Evolutionary conservation across 2,797 vertebrate genomes (phyloP).

Genomic region (Pipistrellus pipistrellus): DNA sequence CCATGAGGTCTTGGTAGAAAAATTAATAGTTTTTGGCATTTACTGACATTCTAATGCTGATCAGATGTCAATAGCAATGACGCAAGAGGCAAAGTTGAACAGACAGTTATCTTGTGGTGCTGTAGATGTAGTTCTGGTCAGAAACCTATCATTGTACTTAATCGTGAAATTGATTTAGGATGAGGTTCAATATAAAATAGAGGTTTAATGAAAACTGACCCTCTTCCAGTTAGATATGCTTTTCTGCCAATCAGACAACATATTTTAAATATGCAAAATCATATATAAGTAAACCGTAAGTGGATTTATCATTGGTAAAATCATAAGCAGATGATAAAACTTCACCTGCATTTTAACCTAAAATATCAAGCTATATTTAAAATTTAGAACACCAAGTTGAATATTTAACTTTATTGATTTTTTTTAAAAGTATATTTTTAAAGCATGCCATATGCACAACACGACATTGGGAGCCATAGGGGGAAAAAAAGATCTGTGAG

Average conservation of each 20-base stretch:
- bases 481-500: neutral
- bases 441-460: neutral
- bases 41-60: slow-evolving; percentile 1
- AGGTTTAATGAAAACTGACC: neutral
- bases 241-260: neutral
- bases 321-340: neutral
- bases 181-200: neutral
- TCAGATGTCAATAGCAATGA: neutral
- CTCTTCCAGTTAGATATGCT: neutral
- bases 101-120: neutral
- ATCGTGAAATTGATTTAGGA: neutral
- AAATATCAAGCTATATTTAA: neutral
- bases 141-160: neutral
- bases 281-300: neutral
- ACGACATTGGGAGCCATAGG: neutral
- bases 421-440: neutral
- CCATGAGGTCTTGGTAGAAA: slow-evolving; percentile 2
- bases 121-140: neutral
- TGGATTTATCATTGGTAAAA: neutral
- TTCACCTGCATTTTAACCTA: neutral
- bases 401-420: neutral
- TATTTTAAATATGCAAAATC: neutral
- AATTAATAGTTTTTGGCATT: neutral
- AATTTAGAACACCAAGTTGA: neutral
- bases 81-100: neutral